Percentiles rank a stretch among this genome's conserved stretches.
These are phyloP conservation scores for Trididemnum clinides DNA, from an alignment of 23 tunicate species.

Conservation along the genomic window DNA sequence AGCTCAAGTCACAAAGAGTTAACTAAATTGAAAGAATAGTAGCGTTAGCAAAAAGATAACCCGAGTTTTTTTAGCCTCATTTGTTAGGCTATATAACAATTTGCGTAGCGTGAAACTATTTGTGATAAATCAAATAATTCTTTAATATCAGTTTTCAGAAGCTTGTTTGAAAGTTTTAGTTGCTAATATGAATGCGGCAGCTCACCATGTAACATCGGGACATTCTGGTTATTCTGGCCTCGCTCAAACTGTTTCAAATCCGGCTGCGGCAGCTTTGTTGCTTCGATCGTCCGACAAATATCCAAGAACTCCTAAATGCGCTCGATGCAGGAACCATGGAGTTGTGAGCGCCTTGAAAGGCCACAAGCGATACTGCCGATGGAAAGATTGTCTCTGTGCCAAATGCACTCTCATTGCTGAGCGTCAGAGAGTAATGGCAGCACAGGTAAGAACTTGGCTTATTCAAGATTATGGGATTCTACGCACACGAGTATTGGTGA, in stretches of 20 bases:
- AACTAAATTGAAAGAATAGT: too few species aligned
- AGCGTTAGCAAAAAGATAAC: too few species aligned
- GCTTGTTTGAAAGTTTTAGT: not conserved
- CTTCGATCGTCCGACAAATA: constrained; percentile 83
- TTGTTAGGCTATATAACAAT: too few species aligned
- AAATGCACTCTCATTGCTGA: constrained; percentile 98
- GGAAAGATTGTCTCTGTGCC: constrained; percentile 97
- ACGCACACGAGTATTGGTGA: not conserved
- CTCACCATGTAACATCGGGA: constrained; percentile 21
- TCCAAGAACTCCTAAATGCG: constrained; percentile 98
- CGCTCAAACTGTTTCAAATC: constrained; percentile 50
- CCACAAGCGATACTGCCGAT: constrained; percentile 96
- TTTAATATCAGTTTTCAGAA: too few species aligned
- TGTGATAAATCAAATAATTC: too few species aligned
- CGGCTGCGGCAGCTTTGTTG: constrained; percentile 67
- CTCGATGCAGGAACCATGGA: constrained; percentile 95
- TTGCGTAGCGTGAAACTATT: too few species aligned
- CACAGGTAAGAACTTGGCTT: constrained; percentile 76
- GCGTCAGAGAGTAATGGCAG: constrained; percentile 99
- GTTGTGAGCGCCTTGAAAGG: constrained; percentile 96
- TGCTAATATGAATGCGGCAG: constrained; percentile 1
- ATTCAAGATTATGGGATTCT: not conserved
- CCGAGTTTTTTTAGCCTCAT: too few species aligned
- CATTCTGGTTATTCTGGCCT: constrained; percentile 44
- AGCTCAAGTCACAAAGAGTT: too few species aligned